These are phyloP conservation scores for Bubo bubo DNA, from an alignment of 2,113 vertebrate genomes.

Conservation along the genomic window DNA sequence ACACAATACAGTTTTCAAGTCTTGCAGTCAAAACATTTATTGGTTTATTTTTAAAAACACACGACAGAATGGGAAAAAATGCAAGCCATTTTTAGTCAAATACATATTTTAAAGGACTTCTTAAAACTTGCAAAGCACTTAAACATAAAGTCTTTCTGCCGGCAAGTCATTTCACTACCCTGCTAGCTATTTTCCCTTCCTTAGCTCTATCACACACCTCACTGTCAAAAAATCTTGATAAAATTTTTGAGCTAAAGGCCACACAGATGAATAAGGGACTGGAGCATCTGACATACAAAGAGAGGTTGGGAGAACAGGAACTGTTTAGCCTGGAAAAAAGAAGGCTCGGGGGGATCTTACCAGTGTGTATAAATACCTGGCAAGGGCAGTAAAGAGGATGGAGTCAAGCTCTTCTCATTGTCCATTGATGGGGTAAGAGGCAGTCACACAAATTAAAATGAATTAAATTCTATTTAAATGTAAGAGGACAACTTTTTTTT, in stretches of 20 bases:
- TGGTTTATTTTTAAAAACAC: neutral
- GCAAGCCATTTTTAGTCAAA: neutral
- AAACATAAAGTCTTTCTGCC: neutral
- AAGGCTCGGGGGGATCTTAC: neutral
- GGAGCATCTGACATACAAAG: neutral
- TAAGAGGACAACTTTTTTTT: neutral
- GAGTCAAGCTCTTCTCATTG: neutral
- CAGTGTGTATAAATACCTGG: neutral
- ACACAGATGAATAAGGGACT: neutral
- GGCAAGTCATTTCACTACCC: neutral
- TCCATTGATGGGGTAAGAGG: neutral
- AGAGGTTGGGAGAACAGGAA: neutral
- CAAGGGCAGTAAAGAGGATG: accelerated
- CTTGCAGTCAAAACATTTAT: neutral
- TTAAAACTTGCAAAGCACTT: neutral
- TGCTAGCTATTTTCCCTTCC: neutral
- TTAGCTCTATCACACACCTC: neutral
- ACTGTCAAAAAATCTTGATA: neutral
- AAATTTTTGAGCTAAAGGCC: neutral
- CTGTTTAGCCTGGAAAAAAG: neutral
- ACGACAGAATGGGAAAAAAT: neutral
- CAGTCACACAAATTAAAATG: neutral
- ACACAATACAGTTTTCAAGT: neutral
- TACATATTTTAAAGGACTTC: neutral
- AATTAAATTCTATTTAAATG: neutral